Base-by-base conservation (phyloP, 2,888 invertebrate genomes). In the Cyclophora albipunctata region DNA sequence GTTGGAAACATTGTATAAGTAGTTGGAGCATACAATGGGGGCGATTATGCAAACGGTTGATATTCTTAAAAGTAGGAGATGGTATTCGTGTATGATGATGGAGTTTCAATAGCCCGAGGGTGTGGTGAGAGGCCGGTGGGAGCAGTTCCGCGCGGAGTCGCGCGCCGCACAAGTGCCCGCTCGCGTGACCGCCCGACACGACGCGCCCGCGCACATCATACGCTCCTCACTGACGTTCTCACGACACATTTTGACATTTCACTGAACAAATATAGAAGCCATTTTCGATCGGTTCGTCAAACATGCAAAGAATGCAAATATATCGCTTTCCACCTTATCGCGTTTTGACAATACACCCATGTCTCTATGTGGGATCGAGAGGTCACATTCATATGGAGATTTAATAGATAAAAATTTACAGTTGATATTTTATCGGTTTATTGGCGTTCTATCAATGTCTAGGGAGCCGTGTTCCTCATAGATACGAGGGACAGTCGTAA, bases 211-310 rank as follows among this genome's bases (percentile, higher is more conserved):
- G 71, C 70, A 64, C 63, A 66, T 75, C 79, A 75, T 73, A 73
- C 73, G 69, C 75, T 71, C 69, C 68, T 69, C 64, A 62, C 67
- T 66, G 73, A 73, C 67, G 71, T 83, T 85, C 84, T 82, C 84
- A 84, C 84, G 83, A 84, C 80, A 81, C 67, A 79, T 82, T 87
- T 78, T 87, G 85, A 84, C 84, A 82, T 85, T 87, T 84, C 84
- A 78, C 76, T 80, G 77, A 81, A 75, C 84, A 83, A 81, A 83
- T 79, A 84, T 83, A 81, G 77, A 84, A 83, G 82, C 78, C 79
- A 84, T 81, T 81, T 86, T 84, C 67, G 71, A 73, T 75, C 80
- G 75, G 65, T 69, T 69, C 65, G 59, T 56, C 58, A 72, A 68
- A 71, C 64, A 76, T 65, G 71, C 66, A 53, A 75, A 69, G 76